These are phyloP conservation scores for Xiphias gladius DNA, from an alignment of 2,113 vertebrate species.

Conservation along the genomic window DNA sequence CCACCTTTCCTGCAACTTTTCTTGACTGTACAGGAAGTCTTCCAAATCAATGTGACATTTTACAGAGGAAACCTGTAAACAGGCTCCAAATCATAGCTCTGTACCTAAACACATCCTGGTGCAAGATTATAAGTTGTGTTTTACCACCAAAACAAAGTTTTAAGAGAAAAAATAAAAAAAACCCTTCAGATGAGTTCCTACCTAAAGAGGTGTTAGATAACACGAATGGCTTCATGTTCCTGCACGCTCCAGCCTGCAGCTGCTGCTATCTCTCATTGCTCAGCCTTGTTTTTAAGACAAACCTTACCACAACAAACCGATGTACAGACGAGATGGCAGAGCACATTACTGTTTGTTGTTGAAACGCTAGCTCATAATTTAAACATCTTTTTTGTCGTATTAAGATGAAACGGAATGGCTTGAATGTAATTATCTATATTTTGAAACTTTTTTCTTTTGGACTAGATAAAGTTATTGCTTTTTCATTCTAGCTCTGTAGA, in stretches of 20 bases:
- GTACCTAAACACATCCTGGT: neutral
- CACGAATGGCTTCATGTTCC: conserved; percentile 34
- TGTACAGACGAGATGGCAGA: conserved; percentile 43
- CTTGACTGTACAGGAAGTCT: neutral
- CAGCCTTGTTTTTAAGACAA: conserved; percentile 59
- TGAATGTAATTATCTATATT: neutral
- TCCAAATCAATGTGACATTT: neutral
- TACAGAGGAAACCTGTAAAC: neutral
- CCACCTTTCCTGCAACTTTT: neutral
- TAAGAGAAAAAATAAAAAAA: neutral
- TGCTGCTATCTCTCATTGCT: conserved; percentile 35
- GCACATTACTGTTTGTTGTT: conserved; percentile 21
- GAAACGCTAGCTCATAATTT: neutral
- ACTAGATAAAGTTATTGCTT: neutral
- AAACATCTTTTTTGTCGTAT: neutral
- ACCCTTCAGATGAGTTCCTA: conserved; percentile 22
- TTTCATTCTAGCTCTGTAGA: neutral
- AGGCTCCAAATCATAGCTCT: neutral
- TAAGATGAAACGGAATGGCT: conserved; percentile 1
- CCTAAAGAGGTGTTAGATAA: conserved; percentile 47
- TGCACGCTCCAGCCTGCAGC: conserved; percentile 54
- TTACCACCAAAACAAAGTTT: conserved; percentile 32
- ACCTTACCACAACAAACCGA: conserved; percentile 52
- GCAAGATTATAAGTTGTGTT: conserved; percentile 8
- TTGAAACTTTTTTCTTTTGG: neutral